phyloP scores from a whole-genome alignment of 2,113 vertebrate species.

The Uria lomvia region DNA sequence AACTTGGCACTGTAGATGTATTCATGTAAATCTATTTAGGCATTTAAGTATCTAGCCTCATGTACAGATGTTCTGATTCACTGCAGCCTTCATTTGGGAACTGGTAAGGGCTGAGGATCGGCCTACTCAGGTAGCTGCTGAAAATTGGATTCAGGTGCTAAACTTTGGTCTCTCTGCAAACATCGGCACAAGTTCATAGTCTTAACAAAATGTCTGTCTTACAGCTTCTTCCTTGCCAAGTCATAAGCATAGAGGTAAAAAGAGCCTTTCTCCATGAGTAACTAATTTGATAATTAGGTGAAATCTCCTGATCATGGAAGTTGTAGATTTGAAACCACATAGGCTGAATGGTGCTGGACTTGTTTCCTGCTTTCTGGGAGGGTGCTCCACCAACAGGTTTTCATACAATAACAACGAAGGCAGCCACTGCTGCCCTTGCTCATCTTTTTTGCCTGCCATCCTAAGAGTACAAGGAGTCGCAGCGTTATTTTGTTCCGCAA shows the following conservation, averaged over 20 bases:
- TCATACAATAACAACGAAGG: not conserved
- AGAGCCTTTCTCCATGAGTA: not conserved
- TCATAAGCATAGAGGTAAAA: not conserved
- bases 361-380: not conserved
- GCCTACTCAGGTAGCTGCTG: not conserved
- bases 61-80: slow-evolving; percentile 24
- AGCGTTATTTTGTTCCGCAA: not conserved
- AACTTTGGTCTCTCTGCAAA: not conserved
- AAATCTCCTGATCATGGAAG: not conserved
- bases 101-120: not conserved
- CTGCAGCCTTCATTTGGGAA: not conserved
- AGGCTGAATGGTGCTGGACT: not conserved
- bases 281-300: not conserved
- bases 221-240: not conserved
- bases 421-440: not conserved
- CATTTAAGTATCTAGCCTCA: not conserved
- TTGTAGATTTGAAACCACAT: not conserved
- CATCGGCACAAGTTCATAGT: not conserved
- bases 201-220: not conserved
- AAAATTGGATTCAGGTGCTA: slow-evolving; percentile 18
- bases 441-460: not conserved
- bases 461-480: not conserved
- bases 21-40: slow-evolving; percentile 22
- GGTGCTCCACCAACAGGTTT: not conserved
- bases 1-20: slow-evolving; percentile 24